A percentile compares a stretch with the other conserved stretches of the same genome.
Conservation (phyloP, 1,140 invertebrate genomes). For the Drosophila tristis region DNA sequence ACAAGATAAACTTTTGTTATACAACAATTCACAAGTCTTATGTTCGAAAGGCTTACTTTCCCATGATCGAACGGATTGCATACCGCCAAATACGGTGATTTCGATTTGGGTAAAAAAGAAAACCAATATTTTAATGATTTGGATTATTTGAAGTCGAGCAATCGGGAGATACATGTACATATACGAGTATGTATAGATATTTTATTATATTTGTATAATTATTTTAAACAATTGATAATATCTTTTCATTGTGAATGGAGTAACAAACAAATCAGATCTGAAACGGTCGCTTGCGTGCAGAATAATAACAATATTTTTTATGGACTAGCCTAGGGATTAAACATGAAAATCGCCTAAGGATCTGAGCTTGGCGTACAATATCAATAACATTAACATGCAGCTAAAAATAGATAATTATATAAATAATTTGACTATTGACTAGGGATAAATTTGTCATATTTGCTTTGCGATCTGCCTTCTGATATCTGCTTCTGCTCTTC, state of each 20-base stretch:
- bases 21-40: too few relatives aligned
- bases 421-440: slow-evolving; percentile 84
- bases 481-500: background rate
- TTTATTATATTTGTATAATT: slow-evolving; percentile 37
- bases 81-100: too few relatives aligned
- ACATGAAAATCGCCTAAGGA: slow-evolving; percentile 29
- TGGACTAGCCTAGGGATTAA: slow-evolving; percentile 61
- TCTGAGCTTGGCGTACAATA: slow-evolving; percentile 16
- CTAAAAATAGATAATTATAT: slow-evolving; percentile 75
- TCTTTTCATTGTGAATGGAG: slow-evolving; percentile 56
- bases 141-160: too few relatives aligned
- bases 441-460: slow-evolving; percentile 81
- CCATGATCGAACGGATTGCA: too few relatives aligned
- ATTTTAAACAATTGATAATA: slow-evolving; percentile 72
- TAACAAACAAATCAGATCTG: slow-evolving; percentile 68
- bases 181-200: too few relatives aligned
- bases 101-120: too few relatives aligned
- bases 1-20: too few relatives aligned
- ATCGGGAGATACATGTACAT: too few relatives aligned
- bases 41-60: too few relatives aligned
- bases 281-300: slow-evolving; percentile 28
- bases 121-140: too few relatives aligned
- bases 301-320: slow-evolving; percentile 60
- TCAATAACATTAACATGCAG: slow-evolving; percentile 49
- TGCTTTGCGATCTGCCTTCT: slow-evolving; percentile 35